Percentiles rank a stretch among this genome's conserved stretches.
phyloP scores from a whole-genome alignment of 2,888 invertebrate species.

The Leucoptera coffeella region DNA sequence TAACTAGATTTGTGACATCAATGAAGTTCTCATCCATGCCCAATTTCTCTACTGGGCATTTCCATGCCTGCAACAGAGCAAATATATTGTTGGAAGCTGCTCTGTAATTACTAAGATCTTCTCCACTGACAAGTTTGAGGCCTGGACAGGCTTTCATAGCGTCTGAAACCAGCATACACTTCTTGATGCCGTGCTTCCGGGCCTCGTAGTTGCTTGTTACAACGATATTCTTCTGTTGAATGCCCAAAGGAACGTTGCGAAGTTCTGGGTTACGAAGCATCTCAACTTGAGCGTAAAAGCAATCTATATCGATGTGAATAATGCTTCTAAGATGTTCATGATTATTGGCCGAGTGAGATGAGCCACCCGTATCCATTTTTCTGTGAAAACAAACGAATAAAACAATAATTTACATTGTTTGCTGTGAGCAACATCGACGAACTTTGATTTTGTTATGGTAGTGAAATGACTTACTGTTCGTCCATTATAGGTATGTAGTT shows the following conservation, averaged over 20 bases:
- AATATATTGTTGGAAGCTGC: conserved; percentile 72
- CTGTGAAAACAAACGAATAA: conserved; percentile 20
- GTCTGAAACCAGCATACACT: conserved; percentile 73
- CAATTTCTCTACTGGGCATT: conserved; percentile 69
- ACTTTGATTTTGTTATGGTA: conserved; percentile 25
- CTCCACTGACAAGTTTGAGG: conserved; percentile 71
- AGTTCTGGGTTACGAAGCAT: conserved; percentile 66
- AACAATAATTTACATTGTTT: no score
- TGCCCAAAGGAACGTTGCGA: conserved; percentile 63
- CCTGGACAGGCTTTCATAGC: conserved; percentile 68
- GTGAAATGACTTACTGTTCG: background rate
- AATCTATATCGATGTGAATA: conserved; percentile 77
- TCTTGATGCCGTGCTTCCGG: conserved; percentile 66
- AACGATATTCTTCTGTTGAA: conserved; percentile 78
- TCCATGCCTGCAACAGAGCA: conserved; percentile 63
- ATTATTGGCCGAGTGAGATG: conserved; percentile 24
- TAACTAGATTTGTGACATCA: conserved; percentile 67
- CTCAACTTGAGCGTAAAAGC: conserved; percentile 84
- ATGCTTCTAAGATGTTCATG: conserved; percentile 61
- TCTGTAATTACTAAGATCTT: conserved; percentile 76
- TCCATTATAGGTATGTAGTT: no score
- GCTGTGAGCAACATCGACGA: conserved; percentile 7
- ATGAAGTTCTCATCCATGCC: conserved; percentile 83
- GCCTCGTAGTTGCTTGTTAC: conserved; percentile 84
- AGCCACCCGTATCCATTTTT: conserved; percentile 43